A percentile compares a stretch with the other conserved stretches of the same genome.
Conservation (phyloP, 2,797 vertebrate species). For the Ammospiza maritima region DNA sequence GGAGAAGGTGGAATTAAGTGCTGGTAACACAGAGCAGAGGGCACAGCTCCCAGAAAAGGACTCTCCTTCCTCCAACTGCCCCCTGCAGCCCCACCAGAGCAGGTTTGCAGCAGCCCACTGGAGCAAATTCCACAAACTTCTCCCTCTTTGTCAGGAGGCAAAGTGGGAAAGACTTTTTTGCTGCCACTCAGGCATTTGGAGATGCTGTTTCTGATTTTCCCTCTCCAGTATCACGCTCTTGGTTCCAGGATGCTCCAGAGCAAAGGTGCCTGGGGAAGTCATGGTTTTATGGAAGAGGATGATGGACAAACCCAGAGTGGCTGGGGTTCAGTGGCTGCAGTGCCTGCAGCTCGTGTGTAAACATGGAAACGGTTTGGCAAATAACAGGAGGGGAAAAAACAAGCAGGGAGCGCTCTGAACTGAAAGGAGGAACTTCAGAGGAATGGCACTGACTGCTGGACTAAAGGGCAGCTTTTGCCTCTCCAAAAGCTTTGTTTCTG, state of each 20-base stretch:
- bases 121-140: neutral
- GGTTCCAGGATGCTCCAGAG: neutral
- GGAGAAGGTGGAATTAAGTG: conserved; percentile 45
- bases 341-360: neutral
- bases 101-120: neutral
- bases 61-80: neutral
- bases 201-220: neutral
- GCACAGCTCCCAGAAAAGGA: neutral
- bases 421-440: neutral
- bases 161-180: neutral
- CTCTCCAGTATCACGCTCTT: neutral
- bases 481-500: neutral
- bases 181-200: neutral
- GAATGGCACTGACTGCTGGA: neutral
- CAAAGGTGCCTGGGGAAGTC: neutral
- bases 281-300: neutral
- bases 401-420: neutral
- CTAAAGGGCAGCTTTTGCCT: neutral
- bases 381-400: neutral
- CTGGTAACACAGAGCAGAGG: conserved; percentile 12
- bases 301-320: neutral
- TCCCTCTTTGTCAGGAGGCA: neutral
- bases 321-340: too few relatives aligned
- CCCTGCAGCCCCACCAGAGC: neutral
- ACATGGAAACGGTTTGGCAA: neutral